These are phyloP conservation scores for Sinocyclocheilus grahami DNA, from an alignment of 2,113 vertebrate species.

Conservation along the genomic window DNA sequence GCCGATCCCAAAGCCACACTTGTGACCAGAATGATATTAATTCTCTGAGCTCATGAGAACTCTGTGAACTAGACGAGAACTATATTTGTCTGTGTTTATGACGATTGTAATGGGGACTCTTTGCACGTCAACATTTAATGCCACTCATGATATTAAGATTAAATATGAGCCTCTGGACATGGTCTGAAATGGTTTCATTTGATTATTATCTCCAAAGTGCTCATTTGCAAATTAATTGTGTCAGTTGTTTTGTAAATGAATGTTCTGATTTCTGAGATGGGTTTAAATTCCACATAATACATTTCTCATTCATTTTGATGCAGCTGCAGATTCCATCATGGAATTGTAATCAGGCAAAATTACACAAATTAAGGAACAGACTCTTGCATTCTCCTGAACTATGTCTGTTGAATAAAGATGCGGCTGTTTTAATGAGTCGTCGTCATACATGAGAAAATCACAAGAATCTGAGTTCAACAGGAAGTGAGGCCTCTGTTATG, in stretches of 20 bases:
- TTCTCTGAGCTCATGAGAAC: neutral
- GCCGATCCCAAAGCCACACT: neutral
- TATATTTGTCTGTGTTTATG: neutral
- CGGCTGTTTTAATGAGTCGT: neutral
- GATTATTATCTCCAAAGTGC: neutral
- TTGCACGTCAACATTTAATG: neutral
- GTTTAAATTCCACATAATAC: neutral
- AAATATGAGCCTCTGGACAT: constrained; percentile 10
- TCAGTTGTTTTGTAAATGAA: neutral
- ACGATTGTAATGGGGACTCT: neutral
- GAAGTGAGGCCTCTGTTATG: constrained; percentile 1
- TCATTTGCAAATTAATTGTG: neutral
- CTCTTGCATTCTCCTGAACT: neutral
- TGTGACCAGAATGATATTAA: neutral
- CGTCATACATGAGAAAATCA: neutral
- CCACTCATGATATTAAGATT: neutral
- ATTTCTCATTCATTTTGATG: neutral
- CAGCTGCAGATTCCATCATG: neutral
- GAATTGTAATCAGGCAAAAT: neutral
- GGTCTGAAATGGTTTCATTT: neutral
- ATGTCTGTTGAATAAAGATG: neutral
- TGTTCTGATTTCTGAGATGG: neutral
- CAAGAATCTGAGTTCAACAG: neutral
- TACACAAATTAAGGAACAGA: neutral
- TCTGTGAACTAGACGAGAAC: neutral